Evolutionary conservation across 2,888 invertebrate species (phyloP).

Genomic region (Perizoma flavofasciatum): DNA sequence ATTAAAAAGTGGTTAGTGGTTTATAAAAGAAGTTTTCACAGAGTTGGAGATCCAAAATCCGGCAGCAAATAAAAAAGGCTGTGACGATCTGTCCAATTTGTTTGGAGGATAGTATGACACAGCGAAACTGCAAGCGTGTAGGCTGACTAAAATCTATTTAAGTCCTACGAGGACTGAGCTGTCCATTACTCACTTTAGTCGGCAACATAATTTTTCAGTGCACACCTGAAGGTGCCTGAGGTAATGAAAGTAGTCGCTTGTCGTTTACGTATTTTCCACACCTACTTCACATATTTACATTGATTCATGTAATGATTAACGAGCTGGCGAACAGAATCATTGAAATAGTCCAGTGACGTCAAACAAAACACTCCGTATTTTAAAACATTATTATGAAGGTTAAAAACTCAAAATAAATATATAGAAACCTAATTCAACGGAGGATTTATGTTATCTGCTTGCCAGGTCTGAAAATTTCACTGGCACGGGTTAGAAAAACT

Average conservation of each 20-base stretch:
- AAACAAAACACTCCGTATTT: conserved; percentile 62
- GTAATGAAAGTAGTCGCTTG: conserved; percentile 57
- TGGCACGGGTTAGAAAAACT: conserved; percentile 28
- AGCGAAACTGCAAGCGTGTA: conserved; percentile 5
- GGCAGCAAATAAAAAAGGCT: too few relatives aligned
- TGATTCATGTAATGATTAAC: conserved; percentile 68
- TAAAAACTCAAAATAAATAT: conserved; percentile 44
- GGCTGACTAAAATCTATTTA: conserved; percentile 28
- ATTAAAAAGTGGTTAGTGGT: too few relatives aligned
- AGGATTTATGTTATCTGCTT: conserved; percentile 40
- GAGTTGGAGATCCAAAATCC: too few relatives aligned
- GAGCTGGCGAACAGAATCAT: conserved; percentile 54
- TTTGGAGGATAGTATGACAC: conserved; percentile 5
- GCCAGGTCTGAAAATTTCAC: conserved; percentile 39
- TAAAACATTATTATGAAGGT: conserved; percentile 48
- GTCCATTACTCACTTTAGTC: conserved; percentile 34
- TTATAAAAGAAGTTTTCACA: too few relatives aligned
- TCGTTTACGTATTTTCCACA: conserved; percentile 63
- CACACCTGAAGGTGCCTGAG: conserved; percentile 56
- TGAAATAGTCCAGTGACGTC: conserved; percentile 73
- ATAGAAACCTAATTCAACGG: conserved; percentile 34
- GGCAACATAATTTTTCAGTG: conserved; percentile 29
- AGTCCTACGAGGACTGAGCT: conserved; percentile 24
- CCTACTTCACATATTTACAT: conserved; percentile 65
- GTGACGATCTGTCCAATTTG: neutral